phyloP scores from a whole-genome alignment of 2,797 vertebrate species.

The Rhadinocentrus ornatus region DNA sequence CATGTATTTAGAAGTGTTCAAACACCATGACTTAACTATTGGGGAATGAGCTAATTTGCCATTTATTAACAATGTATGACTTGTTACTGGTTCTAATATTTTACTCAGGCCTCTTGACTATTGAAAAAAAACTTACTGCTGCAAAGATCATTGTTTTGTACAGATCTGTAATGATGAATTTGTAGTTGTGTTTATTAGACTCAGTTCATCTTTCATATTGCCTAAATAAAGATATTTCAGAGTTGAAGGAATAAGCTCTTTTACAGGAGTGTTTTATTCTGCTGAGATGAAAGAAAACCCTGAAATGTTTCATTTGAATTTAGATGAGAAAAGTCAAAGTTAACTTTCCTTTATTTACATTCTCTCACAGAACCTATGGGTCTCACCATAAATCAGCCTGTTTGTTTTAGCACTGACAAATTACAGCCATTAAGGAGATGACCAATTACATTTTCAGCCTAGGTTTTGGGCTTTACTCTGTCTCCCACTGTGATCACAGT shows the following conservation, averaged over 20 bases:
- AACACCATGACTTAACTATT: slow-evolving; percentile 50
- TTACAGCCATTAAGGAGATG: background rate
- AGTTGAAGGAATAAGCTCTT: slow-evolving; percentile 22
- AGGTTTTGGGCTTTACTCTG: slow-evolving; percentile 5
- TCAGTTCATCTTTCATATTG: slow-evolving; percentile 49
- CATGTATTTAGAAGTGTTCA: slow-evolving; percentile 23
- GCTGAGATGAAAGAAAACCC: background rate
- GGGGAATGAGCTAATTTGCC: slow-evolving; percentile 53
- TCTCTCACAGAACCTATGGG: background rate
- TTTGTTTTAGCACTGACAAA: background rate
- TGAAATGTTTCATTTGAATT: background rate
- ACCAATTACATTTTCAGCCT: background rate
- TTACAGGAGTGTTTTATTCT: slow-evolving; percentile 16
- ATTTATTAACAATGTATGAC: slow-evolving; percentile 62
- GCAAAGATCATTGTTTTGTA: slow-evolving; percentile 60
- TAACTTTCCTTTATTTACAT: background rate
- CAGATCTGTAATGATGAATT: slow-evolving; percentile 66
- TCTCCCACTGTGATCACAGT: slow-evolving; percentile 9
- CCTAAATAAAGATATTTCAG: slow-evolving; percentile 73
- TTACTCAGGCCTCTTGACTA: slow-evolving; percentile 27
- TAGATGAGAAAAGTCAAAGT: background rate
- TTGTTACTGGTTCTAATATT: slow-evolving; percentile 20
- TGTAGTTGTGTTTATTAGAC: slow-evolving; percentile 66
- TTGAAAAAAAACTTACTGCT: slow-evolving; percentile 32
- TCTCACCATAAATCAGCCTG: background rate